phyloP scores from a whole-genome alignment of 53 echinoderm and acorn worm species.

The Patiria pectinifera region DNA sequence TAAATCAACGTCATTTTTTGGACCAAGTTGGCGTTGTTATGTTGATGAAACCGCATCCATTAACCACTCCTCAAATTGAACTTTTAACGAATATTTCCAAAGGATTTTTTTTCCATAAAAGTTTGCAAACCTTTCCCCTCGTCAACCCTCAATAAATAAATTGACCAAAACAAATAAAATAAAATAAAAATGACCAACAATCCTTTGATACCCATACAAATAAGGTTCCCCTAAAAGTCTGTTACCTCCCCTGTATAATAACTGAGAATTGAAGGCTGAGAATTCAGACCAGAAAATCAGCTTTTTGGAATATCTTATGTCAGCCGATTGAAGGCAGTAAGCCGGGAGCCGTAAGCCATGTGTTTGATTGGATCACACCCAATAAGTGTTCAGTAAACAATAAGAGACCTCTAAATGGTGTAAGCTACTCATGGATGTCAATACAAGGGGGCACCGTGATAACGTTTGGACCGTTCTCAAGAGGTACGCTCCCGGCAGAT shows the following conservation, averaged over 20 bases:
- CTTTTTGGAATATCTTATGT: neutral
- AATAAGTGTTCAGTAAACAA: neutral
- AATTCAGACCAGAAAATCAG: neutral
- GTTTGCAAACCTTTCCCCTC: no score
- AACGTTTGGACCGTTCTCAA: neutral
- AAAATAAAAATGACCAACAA: no score
- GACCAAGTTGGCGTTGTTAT: no score
- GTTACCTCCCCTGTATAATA: neutral
- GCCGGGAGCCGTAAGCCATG: neutral
- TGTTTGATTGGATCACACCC: neutral
- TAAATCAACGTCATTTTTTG: no score
- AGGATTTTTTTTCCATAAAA: no score
- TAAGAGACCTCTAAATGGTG: neutral
- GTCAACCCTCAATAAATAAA: no score
- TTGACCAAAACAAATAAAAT: no score
- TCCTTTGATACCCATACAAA: no score
- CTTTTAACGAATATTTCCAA: no score
- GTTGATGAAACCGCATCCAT: no score
- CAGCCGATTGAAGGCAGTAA: neutral
- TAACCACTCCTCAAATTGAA: no score
- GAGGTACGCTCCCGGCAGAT: neutral
- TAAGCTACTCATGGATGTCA: neutral
- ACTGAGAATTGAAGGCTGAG: neutral
- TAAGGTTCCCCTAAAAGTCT: neutral
- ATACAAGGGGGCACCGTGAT: neutral